Evolutionary conservation across 2,888 invertebrate species (phyloP), one percentile per base, ranked within the genome.

Genomic region (Hermaeophaga mercurialis): DNA sequence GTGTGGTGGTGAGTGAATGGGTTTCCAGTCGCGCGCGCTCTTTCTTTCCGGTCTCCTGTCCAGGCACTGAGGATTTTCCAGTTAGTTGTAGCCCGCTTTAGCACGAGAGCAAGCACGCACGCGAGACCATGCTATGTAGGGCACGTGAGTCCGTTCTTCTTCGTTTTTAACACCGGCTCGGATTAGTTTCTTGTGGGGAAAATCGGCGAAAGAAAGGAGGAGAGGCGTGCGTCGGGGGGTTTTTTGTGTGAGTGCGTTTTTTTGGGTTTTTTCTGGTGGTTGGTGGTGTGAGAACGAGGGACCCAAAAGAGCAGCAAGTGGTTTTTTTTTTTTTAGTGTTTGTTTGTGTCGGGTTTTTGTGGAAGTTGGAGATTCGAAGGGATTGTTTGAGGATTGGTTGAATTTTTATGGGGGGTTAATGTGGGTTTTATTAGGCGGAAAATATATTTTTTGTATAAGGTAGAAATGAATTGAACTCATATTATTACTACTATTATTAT

Each of bases 21-120:
- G n/a, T n/a, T n/a, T n/a, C 46, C 31, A 47, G 46, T 36, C 34
- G 56, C 56, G 56, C 52, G 44, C 18, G 52, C 61, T 33, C 26
- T 46, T 38, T 53, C 26, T 34, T 48, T 54, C 52, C 63, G 53
- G 62, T 62, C 54, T 61, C 58, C 49, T 58, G 64, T 66, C 64
- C 64, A 63, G 64, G 63, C 46, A 24, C 26, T 24, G 24, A 62
- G 62, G 63, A 62, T 59, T 65, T 52, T 34, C 22, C 63, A 70
- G 70, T 67, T 65, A 70, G 70, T 68, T 66, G 68, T 66, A 62
- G 65, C 63, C 66, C 66, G 70, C 68, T 67, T 58, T 63, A 61
- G 54, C 56, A 55, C 49, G 28, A 12, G 17, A 26, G 24, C 39
- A 24, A 34, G 36, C 24, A 39, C 56, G 50, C 56, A 56, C 56